Percentiles rank a stretch among this genome's conserved stretches.
These are phyloP conservation scores for Protonibea diacanthus DNA, from an alignment of 2,797 vertebrate species.

Conservation along the genomic window DNA sequence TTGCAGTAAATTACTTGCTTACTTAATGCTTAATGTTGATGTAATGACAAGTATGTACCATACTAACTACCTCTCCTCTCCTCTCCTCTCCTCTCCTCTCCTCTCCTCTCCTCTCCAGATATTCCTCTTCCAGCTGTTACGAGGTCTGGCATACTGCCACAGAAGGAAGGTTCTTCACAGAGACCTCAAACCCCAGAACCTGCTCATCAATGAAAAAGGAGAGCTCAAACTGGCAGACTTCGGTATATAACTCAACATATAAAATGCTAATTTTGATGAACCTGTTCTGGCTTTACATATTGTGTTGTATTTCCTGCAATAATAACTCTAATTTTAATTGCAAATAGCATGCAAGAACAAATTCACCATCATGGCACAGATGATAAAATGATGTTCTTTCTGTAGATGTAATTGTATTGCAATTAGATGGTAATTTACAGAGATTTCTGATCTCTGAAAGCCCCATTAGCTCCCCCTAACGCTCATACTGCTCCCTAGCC, in stretches of 20 bases:
- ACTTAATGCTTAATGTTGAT: not conserved
- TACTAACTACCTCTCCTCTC: too few species aligned
- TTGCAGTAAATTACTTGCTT: not conserved
- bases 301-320: not conserved
- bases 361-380: not conserved
- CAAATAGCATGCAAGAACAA: not conserved
- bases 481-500: not conserved
- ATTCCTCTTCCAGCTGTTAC: slow-evolving; percentile 87
- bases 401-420: too few species aligned
- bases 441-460: not conserved
- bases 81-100: too few species aligned
- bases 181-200: slow-evolving; percentile 89
- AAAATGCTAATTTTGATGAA: not conserved
- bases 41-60: not conserved
- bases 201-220: slow-evolving; percentile 88
- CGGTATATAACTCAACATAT: slow-evolving; percentile 66
- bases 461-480: not conserved
- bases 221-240: slow-evolving; percentile 89
- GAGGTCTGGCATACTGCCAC: slow-evolving; percentile 88
- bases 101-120: slow-evolving; percentile 68
- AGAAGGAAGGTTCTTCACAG: slow-evolving; percentile 86
- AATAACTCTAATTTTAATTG: not conserved
- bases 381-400: not conserved
- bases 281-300: not conserved
- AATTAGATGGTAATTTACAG: not conserved